These are phyloP conservation scores for Acrocera orbiculus DNA, from an alignment of 2,888 invertebrate species.

Conservation along the genomic window DNA sequence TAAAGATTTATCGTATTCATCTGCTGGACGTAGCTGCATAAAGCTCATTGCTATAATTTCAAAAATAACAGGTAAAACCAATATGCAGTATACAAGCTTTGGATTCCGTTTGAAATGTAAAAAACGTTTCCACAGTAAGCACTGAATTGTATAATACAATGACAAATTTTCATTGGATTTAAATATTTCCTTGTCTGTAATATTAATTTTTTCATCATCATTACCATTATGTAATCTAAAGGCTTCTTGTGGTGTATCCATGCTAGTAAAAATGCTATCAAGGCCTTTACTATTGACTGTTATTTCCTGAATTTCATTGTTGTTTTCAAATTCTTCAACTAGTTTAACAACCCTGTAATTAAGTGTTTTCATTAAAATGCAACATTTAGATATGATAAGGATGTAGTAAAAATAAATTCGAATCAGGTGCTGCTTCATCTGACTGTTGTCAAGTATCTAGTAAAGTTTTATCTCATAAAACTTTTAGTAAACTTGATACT, in stretches of 20 bases:
- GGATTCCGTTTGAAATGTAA: conserved; percentile 43
- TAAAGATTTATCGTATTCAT: conserved; percentile 40
- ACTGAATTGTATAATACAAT: conserved; percentile 20
- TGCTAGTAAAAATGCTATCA: conserved; percentile 40
- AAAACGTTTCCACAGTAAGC: conserved; percentile 38
- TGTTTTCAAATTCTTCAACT: conserved; percentile 33
- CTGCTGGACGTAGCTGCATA: conserved; percentile 44
- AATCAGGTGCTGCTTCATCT: too few relatives aligned
- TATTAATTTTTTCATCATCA: too few relatives aligned
- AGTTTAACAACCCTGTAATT: too few relatives aligned
- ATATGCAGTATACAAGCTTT: conserved; percentile 37
- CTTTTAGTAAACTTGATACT: too few relatives aligned
- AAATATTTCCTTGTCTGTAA: conserved; percentile 4
- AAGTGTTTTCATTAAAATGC: too few relatives aligned
- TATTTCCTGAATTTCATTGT: conserved; percentile 33
- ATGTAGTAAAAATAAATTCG: too few relatives aligned
- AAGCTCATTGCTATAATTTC: conserved; percentile 51
- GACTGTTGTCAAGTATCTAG: too few relatives aligned
- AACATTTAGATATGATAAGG: too few relatives aligned
- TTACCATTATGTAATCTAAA: conserved; percentile 7
- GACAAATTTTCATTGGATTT: conserved; percentile 1
- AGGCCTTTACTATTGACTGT: conserved; percentile 43
- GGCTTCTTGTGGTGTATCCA: conserved; percentile 12
- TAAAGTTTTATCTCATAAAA: too few relatives aligned
- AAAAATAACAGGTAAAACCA: conserved; percentile 43